A percentile compares a stretch with the other conserved stretches of the same genome.
Conservation (phyloP, 2,113 vertebrate genomes). For the Protobothrops mucrosquamatus region DNA sequence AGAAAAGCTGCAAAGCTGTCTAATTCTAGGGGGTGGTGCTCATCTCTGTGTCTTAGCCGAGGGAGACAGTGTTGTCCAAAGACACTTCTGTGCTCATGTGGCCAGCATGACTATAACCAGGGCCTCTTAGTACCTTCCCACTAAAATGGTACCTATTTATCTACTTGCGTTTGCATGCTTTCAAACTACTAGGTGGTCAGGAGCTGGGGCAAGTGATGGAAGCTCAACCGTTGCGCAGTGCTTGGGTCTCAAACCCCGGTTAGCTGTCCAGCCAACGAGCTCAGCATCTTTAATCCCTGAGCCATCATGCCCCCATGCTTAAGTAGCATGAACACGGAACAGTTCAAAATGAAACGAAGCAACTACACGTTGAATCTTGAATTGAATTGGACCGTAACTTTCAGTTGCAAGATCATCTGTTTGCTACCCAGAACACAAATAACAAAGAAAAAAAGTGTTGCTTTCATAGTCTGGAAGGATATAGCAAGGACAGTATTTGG, state of each 20-base stretch:
- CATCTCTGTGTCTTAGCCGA: background rate
- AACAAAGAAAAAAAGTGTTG: background rate
- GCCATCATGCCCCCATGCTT: background rate
- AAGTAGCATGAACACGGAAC: background rate
- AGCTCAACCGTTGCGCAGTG: background rate
- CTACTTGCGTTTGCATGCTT: background rate
- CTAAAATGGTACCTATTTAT: background rate
- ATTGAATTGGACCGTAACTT: background rate
- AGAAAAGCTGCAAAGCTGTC: no score
- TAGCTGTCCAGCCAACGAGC: background rate
- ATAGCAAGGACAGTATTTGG: background rate
- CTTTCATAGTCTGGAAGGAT: background rate
- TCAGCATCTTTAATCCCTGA: background rate
- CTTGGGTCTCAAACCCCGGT: background rate
- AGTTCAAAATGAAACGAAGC: background rate
- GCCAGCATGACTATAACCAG: background rate
- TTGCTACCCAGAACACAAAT: background rate
- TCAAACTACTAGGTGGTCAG: background rate
- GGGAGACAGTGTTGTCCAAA: background rate
- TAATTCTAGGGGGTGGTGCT: no score
- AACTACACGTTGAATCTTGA: background rate
- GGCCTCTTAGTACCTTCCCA: background rate
- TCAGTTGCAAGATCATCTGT: background rate
- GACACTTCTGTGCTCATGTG: background rate
- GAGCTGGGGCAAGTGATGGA: background rate